Evolutionary conservation across 2,888 invertebrate genomes (phyloP), one percentile per base, ranked within the genome.

Genomic region (Agonum fuliginosum): DNA sequence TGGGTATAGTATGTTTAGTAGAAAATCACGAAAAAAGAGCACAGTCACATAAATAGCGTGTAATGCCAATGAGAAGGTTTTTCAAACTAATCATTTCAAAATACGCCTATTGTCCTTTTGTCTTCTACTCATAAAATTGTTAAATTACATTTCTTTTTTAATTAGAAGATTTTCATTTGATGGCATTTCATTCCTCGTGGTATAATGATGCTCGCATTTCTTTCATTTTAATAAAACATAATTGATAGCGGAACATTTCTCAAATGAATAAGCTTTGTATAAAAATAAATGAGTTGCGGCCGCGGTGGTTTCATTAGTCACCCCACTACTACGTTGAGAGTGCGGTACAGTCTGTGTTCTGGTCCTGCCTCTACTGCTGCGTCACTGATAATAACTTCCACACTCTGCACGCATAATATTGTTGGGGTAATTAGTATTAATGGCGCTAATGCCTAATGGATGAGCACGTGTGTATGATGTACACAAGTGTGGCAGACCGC

Each of bases 181-280:
- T 46, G 19, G 14, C 17, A 46, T 62, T 34, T 30, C 58, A 62
- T 62, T 62, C 58, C 30, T 62, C 58, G 12, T 17, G 58, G 8
- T 30, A 30, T 62, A 62, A 62, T 62, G 58, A 62, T 62, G 30
- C 58, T 62, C 27, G 58, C 27, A 62, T 62, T 62, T 62, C 58
- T 30, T 62, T 62, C 58, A 62, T 62, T 62, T 62, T 62, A 62
- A 62, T 62, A 62, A 62, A 62, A 62, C 58, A 62, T 62, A 62
- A 62, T 62, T 62, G 58, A 62, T 62, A 30, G 58, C 58, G 17
- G 27, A 62, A 30, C 58, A 62, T 62, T 62, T 62, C 58, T 62
- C 58, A 62, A 62, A 62, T 62, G 58, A 62, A 62, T 62, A 62
- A 62, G 58, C 58, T 62, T 62, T 62, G 58, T 62, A 62, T 62